Evolutionary conservation across 2,797 vertebrate genomes (phyloP), one percentile per base, ranked within the genome.

Genomic region (Uromys caudimaculatus): DNA sequence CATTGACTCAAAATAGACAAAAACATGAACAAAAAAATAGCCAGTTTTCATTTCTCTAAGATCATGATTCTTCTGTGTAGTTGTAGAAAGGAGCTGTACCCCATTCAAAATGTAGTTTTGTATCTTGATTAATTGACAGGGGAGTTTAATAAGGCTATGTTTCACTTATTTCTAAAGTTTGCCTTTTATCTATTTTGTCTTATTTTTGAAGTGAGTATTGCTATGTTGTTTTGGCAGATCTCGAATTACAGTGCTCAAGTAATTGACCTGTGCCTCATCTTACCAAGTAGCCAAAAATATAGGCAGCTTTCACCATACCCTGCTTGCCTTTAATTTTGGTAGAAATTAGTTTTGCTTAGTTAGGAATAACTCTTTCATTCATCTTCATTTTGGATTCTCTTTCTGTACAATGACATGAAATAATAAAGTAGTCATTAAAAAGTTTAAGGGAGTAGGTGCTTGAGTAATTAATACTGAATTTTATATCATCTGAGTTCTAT

Each of bases 351-450:
- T 95, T 64, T 90, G 32, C 38, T 84, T 85, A 75, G 84, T 71
- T 69, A 90, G 67, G 67, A 54, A 52, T 75, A 64, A 67, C 5
- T 86, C 4, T 76, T 76, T 8, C 29, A 0, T 58, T 92, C 38
- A 27, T 52, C 27, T 81, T 81, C 35, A 64, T 32, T 89, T 91
- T 86, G 27, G 10, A 44, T 88, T 90, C 1, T 64, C 1, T 85
- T 78, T 86, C 38, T 84, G 47, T 69, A 27, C 78, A 56, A 1
- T 85, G 9, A 67, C 11, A 81, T 75, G 35, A 84, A 6, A 29
- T 76, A 89, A 41, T 69, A 87, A 44, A 83, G 73, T 76, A n/a
- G 64, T 86, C 27, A 50, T 73, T 83, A 71, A 77, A 83, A 91
- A 89, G 6, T 9, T 64, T 62, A 41, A 32, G 2, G 64, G 75